Conservation (phyloP, 2,113 vertebrate genomes). For the Apistogramma diplotaenia region DNA sequence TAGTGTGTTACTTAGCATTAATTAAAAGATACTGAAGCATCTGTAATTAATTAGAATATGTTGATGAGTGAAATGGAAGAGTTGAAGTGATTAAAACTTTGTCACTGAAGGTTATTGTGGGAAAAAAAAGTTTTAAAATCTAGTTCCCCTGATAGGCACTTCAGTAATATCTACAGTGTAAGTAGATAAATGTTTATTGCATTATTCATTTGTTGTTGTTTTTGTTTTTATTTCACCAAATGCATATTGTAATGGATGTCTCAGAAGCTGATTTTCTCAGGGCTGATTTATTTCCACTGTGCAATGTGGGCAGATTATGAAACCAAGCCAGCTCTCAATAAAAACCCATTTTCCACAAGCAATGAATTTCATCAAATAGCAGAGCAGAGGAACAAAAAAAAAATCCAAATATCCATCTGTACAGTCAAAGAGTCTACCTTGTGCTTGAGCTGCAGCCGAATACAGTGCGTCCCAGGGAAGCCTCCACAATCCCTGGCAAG, state of each 20-base stretch:
- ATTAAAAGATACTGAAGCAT: not conserved
- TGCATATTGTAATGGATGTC: not conserved
- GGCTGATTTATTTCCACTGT: constrained; percentile 36
- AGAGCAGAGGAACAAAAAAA: not conserved
- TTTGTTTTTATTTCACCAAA: constrained; percentile 9
- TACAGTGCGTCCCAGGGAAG: constrained; percentile 43
- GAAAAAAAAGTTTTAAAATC: not conserved
- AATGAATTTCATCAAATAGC: constrained; percentile 52
- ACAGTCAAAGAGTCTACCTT: constrained; percentile 29
- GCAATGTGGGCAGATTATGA: constrained; percentile 30
- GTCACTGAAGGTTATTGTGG: not conserved
- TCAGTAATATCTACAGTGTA: not conserved
- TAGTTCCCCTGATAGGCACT: not conserved
- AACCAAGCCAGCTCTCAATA: constrained; percentile 16
- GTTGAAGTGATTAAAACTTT: not conserved
- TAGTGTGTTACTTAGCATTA: not conserved
- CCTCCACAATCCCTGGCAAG: constrained; percentile 39
- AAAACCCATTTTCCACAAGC: constrained; percentile 30
- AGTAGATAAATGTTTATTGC: not conserved
- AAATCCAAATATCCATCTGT: constrained; percentile 8
- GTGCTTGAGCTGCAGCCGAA: constrained; percentile 42
- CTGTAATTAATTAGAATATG: not conserved
- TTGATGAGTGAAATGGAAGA: not conserved
- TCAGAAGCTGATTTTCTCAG: constrained; percentile 30
- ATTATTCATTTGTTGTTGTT: not conserved